These are phyloP conservation scores for Hemithea aestivaria DNA, from an alignment of 2,888 invertebrate species.

Conservation along the genomic window DNA sequence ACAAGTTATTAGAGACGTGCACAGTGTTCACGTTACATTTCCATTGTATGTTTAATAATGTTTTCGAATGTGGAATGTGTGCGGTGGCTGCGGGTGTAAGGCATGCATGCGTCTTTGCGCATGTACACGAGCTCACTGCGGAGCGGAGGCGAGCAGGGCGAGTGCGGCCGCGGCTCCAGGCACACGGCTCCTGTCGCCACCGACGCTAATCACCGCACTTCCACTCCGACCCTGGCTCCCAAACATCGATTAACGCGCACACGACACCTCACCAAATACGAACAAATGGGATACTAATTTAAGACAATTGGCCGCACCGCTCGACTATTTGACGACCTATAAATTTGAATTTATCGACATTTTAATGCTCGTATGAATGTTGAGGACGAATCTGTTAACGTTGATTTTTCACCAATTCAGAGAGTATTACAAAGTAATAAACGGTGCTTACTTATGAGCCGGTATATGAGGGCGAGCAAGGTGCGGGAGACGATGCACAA, in stretches of 20 bases:
- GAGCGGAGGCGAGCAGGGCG: constrained; percentile 21
- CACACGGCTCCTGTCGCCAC: constrained; percentile 17
- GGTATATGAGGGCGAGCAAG: constrained; percentile 15
- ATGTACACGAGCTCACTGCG: constrained; percentile 44
- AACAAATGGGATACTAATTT: constrained; percentile 67
- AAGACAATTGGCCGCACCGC: constrained; percentile 52
- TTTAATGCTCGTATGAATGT: constrained; percentile 31
- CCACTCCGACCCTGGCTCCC: constrained; percentile 28
- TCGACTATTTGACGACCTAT: constrained; percentile 40
- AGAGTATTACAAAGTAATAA: constrained; percentile 2
- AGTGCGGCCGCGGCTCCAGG: constrained; percentile 12
- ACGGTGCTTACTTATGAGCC: constrained; percentile 28
- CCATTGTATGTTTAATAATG: constrained; percentile 14
- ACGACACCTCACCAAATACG: constrained; percentile 51
- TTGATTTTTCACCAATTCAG: constrained; percentile 23
- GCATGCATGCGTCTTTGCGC: constrained; percentile 53
- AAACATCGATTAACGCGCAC: constrained; percentile 48
- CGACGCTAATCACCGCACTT: constrained; percentile 22
- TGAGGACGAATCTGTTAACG: constrained; percentile 34
- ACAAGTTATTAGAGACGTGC: constrained; percentile 34
- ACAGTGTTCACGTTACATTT: constrained; percentile 29
- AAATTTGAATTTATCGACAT: constrained; percentile 40
- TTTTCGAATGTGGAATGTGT: constrained; percentile 21
- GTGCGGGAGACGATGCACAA: constrained; percentile 11
- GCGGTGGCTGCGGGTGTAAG: constrained; percentile 16